These are phyloP conservation scores for Rhynchopsitta pachyrhyncha DNA, from an alignment of 2,113 vertebrate species.

Conservation along the genomic window DNA sequence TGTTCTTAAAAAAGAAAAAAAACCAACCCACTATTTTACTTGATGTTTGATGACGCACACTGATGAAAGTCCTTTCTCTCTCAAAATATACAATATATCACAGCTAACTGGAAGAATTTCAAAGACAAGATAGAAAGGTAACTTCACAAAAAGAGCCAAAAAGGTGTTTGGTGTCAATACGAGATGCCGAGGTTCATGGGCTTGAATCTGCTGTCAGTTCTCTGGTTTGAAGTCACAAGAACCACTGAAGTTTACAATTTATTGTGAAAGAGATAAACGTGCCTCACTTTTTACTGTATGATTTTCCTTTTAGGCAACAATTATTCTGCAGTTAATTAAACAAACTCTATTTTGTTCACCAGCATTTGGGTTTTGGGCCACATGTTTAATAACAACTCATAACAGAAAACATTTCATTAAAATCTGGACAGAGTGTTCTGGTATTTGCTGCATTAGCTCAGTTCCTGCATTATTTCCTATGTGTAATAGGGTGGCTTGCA, in stretches of 20 bases:
- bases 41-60: background rate
- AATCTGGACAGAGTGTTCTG: background rate
- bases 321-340: background rate
- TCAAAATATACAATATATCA: background rate
- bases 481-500: background rate
- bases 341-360: background rate
- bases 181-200: background rate
- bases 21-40: background rate
- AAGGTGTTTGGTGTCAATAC: background rate
- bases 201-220: background rate
- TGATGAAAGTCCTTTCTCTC: background rate
- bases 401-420: conserved; percentile 8
- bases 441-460: background rate
- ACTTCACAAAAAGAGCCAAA: background rate
- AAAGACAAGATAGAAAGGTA: background rate
- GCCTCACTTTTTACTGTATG: background rate
- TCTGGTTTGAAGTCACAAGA: background rate
- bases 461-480: conserved; percentile 5
- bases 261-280: background rate
- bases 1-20: background rate
- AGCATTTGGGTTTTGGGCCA: background rate
- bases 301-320: background rate
- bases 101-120: background rate
- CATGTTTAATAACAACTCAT: background rate
- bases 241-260: background rate